Evolutionary conservation across 2,113 vertebrate genomes (phyloP).

Genomic region (Herpetotheres cachinnans): DNA sequence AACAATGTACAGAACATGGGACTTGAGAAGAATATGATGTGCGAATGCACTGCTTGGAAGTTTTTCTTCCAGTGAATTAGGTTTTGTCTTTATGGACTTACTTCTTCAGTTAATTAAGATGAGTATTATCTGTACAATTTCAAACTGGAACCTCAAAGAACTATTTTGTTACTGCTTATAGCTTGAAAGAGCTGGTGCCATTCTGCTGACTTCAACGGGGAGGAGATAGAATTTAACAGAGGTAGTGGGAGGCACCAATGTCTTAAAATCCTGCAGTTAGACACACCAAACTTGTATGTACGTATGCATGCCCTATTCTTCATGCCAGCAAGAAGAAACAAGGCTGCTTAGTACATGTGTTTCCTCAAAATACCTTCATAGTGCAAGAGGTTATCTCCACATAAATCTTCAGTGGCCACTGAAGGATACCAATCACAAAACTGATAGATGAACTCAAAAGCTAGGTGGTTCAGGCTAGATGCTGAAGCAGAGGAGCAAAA

Average conservation of each 20-base stretch:
- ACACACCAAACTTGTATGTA: not conserved
- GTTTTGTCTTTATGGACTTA: not conserved
- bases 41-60: not conserved
- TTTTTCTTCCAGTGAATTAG: not conserved
- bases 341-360: fast-evolving
- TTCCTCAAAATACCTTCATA: not conserved
- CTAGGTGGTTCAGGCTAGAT: not conserved
- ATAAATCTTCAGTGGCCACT: not conserved
- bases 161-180: not conserved
- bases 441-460: not conserved
- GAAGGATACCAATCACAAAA: not conserved
- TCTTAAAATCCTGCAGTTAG: not conserved
- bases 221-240: not conserved
- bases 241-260: not conserved
- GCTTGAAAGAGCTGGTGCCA: not conserved
- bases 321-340: not conserved
- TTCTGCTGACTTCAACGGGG: not conserved
- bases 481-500: not conserved
- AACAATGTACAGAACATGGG: not conserved
- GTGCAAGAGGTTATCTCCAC: not conserved
- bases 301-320: not conserved
- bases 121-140: not conserved
- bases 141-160: not conserved
- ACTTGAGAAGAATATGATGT: not conserved
- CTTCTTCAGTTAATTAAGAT: not conserved